A percentile compares a stretch with the other conserved stretches of the same genome.
These are phyloP conservation scores for Vombatus ursinus DNA, from an alignment of 2,113 vertebrate species.

Conservation along the genomic window DNA sequence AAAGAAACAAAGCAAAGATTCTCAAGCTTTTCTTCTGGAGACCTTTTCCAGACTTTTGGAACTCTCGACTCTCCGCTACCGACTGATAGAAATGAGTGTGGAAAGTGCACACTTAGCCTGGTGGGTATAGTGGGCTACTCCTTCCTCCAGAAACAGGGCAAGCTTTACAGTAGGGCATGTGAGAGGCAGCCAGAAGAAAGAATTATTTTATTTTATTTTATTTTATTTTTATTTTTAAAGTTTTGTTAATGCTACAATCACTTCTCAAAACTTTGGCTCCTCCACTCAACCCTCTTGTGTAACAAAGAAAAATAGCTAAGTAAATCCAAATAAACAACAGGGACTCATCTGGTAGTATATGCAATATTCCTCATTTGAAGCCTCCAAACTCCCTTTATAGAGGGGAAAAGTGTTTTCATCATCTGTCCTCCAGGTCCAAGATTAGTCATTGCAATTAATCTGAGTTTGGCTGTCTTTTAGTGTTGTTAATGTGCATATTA, in stretches of 20 bases:
- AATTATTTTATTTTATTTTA: not conserved
- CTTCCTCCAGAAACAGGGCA: not conserved
- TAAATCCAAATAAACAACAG: not conserved
- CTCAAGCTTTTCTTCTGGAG: conserved; percentile 75
- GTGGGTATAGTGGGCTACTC: conserved; percentile 54
- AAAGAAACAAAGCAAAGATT: conserved; percentile 75
- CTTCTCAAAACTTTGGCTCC: not conserved
- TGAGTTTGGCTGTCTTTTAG: not conserved
- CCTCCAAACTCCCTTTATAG: not conserved
- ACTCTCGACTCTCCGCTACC: conserved; percentile 80
- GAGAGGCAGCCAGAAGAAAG: not conserved
- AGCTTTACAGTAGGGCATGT: not conserved
- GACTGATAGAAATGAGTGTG: conserved; percentile 78
- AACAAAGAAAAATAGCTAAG: not conserved
- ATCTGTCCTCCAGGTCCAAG: not conserved
- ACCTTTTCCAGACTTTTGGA: conserved; percentile 83
- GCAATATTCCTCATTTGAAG: not conserved
- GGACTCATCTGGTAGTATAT: not conserved
- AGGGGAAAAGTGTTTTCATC: not conserved
- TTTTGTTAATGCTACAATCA: not conserved
- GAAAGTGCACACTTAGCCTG: conserved; percentile 78
- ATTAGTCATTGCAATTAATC: not conserved
- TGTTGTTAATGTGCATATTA: not conserved
- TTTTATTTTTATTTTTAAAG: not conserved
- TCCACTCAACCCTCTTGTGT: not conserved